phyloP scores from a whole-genome alignment of 2,113 vertebrate species.

The Lasiurus borealis region DNA sequence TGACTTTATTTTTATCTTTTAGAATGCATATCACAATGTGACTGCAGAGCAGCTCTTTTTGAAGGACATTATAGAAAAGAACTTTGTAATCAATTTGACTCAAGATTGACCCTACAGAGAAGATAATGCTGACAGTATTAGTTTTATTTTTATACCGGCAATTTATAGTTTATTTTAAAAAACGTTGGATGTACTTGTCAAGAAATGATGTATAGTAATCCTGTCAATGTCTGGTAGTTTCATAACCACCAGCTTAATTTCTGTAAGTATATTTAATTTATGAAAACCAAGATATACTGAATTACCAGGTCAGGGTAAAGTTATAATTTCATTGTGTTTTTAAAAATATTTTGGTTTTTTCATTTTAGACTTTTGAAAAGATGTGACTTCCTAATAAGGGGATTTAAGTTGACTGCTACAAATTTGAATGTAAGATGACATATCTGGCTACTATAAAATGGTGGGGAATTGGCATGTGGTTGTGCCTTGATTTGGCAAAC shows the following conservation, averaged over 20 bases:
- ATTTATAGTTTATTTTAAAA: constrained; percentile 85
- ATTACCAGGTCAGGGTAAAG: constrained; percentile 78
- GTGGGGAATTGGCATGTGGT: background rate
- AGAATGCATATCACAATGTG: constrained; percentile 91
- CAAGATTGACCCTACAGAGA: constrained; percentile 77
- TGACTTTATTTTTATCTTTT: constrained; percentile 71
- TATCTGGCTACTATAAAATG: background rate
- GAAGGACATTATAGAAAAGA: constrained; percentile 88
- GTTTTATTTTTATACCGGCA: constrained; percentile 85
- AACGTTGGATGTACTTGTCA: constrained; percentile 68
- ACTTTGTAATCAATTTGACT: constrained; percentile 88
- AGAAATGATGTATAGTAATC: constrained; percentile 64
- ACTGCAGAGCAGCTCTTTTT: constrained; percentile 89
- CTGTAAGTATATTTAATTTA: constrained; percentile 86
- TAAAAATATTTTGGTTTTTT: constrained; percentile 46
- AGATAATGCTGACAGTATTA: constrained; percentile 79
- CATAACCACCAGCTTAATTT: constrained; percentile 79
- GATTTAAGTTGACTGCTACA: background rate
- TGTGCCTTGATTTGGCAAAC: background rate
- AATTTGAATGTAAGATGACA: background rate
- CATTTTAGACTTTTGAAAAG: background rate
- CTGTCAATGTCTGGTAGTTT: constrained; percentile 72
- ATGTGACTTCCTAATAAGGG: background rate
- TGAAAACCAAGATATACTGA: constrained; percentile 77
- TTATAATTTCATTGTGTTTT: constrained; percentile 67